A percentile compares a stretch with the other conserved stretches of the same genome.
phyloP scores from a whole-genome alignment of 2,797 vertebrate species.

The Graptemys geographica region DNA sequence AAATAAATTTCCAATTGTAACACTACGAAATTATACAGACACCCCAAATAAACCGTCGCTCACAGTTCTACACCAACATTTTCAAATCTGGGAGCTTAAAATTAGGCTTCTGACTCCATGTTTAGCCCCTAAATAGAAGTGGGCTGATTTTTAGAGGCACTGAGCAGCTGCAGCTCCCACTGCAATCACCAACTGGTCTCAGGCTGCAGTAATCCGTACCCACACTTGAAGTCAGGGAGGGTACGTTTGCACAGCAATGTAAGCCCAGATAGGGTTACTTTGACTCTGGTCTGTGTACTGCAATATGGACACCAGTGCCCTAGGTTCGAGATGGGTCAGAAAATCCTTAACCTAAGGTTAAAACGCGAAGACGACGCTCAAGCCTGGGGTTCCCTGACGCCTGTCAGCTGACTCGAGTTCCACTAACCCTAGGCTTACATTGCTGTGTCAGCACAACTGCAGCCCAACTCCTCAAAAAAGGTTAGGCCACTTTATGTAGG shows the following conservation, averaged over 20 bases:
- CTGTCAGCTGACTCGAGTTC: background rate
- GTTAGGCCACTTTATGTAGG: rapidly evolving
- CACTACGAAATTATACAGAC: rapidly evolving
- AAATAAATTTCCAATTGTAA: background rate
- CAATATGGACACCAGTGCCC: background rate
- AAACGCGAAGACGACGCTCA: background rate
- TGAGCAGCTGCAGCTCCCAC: rapidly evolving
- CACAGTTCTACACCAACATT: rapidly evolving
- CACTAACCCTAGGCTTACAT: background rate
- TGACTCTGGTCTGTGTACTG: background rate
- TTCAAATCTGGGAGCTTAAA: background rate
- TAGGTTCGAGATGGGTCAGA: background rate
- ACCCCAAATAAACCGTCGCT: rapidly evolving
- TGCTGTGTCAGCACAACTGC: background rate
- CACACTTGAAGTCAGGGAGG: background rate
- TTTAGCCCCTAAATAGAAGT: rapidly evolving
- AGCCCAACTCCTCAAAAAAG: rapidly evolving
- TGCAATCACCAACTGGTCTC: rapidly evolving
- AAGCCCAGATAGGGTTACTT: background rate
- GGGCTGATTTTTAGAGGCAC: background rate
- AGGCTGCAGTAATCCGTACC: rapidly evolving
- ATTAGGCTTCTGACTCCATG: rapidly evolving
- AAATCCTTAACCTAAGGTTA: background rate
- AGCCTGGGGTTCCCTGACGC: background rate
- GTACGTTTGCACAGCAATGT: background rate